Percentiles rank a stretch among this genome's conserved stretches.
Conservation (phyloP, 92 coral and sea anemone species). For the Pocillopora grandis region DNA sequence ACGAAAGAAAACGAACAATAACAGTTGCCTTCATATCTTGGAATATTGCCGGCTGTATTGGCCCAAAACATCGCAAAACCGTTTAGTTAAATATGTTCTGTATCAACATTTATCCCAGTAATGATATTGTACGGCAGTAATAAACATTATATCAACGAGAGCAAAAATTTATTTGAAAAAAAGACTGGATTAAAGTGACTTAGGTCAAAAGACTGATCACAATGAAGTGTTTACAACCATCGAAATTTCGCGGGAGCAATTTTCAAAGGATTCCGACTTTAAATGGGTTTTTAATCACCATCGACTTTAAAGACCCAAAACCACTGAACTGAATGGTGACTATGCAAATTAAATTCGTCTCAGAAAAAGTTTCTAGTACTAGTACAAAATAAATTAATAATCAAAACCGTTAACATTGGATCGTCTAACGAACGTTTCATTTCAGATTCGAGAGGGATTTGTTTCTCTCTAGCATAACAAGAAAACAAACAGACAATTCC, state of each 20-base stretch:
- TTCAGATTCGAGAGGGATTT: conserved; percentile 5
- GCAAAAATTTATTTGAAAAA: neutral
- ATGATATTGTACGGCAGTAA: neutral
- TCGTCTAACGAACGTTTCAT: neutral
- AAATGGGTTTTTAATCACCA: conserved; percentile 31
- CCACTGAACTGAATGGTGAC: conserved; percentile 6
- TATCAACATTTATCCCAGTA: neutral
- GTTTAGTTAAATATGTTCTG: neutral
- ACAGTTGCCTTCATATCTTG: neutral
- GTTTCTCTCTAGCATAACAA: neutral
- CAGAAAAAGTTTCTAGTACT: neutral
- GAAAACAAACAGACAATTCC: neutral
- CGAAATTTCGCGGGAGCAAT: neutral
- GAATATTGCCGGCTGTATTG: neutral
- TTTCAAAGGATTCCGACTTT: conserved; percentile 27
- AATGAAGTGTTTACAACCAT: neutral
- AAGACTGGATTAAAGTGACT: neutral
- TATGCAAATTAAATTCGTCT: neutral
- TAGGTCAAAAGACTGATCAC: neutral
- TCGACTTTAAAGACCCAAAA: neutral
- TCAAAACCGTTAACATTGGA: neutral
- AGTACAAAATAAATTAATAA: neutral
- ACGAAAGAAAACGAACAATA: neutral
- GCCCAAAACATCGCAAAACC: neutral
- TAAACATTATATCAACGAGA: neutral